Evolutionary conservation across 1,140 invertebrate species (phyloP), one percentile per base, ranked within the genome.

Genomic region (Drosophila mojavensis): DNA sequence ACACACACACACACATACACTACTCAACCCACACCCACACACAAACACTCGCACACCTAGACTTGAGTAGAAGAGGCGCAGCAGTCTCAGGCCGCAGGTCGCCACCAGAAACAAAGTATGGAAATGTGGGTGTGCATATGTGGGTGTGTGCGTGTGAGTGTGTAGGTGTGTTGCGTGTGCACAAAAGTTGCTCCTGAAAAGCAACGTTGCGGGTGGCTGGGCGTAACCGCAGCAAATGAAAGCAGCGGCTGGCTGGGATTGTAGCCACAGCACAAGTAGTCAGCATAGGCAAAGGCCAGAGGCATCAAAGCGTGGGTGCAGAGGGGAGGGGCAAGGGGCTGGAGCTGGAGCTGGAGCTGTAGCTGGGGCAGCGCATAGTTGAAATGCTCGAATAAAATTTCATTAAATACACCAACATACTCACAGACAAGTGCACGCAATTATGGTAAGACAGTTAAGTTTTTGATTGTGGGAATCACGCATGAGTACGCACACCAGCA

Each of bases 391-490:
- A 85, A 89, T 89, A 90, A 88, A 88, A 89, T 89, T 89, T 89
- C 84, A 89, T 89, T 89, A 89, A 89, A 89, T 81, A 89, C 81
- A 90, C 78, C 88, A 81, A 90, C 71, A 79, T 36, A 64, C 75
- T 56, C 58, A 77, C 86, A 90, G 73, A 86, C 81, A 90, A 89
- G 85, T 84, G 85, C 85, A 90, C 86, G 85, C 81, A 89, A 89
- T 89, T 89, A 90, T 89, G 85, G 84, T 68, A 82, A 83, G 84
- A 89, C 82, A 90, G 84, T 89, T 89, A 88, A 89, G 84, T 89
- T 89, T 89, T 89, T 90, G 84, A 89, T 89, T 89, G 84, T 88
- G 85, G 84, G 84, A 88, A 88, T 88, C 84, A 88, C 84, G 84
- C 84, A 88, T 88, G 84, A 89, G 84, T 88, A 79, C 79, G 65